These are phyloP conservation scores for Temnothorax ravouxi DNA, from an alignment of 2,888 invertebrate genomes.

Conservation along the genomic window DNA sequence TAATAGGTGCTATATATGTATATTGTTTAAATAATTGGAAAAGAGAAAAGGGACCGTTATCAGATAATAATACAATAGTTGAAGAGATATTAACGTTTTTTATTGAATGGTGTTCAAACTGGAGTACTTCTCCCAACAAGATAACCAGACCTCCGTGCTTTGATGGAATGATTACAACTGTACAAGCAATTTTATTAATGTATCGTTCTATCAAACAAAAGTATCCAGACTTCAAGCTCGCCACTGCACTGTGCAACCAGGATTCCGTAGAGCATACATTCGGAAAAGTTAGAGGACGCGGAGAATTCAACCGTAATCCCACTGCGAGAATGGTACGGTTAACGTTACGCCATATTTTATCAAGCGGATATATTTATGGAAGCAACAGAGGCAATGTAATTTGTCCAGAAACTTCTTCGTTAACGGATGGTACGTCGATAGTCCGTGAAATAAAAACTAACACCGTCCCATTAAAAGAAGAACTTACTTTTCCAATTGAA, in stretches of 20 bases:
- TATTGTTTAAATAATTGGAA: conserved; percentile 2
- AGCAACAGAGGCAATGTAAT: not conserved
- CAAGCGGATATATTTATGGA: conserved; percentile 1
- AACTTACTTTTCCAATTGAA: not conserved
- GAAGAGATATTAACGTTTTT: conserved; percentile 16
- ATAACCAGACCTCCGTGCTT: conserved; percentile 8
- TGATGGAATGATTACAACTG: conserved; percentile 25
- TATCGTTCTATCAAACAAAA: conserved; percentile 9
- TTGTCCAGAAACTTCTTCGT: conserved; percentile 1
- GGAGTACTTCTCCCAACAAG: conserved; percentile 5
- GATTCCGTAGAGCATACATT: conserved; percentile 13
- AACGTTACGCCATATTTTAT: not conserved
- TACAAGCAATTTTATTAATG: not conserved
- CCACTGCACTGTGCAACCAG: conserved; percentile 10
- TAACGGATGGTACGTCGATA: not conserved
- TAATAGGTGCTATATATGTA: conserved; percentile 7
- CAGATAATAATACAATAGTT: not conserved
- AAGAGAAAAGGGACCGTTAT: conserved; percentile 1
- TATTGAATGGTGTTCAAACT: conserved; percentile 17
- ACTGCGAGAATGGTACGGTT: conserved; percentile 1
- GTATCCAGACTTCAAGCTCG: not conserved
- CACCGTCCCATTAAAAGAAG: not conserved
- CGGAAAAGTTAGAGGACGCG: conserved; percentile 20
- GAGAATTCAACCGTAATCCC: conserved; percentile 15
- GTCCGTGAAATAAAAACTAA: not conserved